phyloP scores from a whole-genome alignment of 1,140 invertebrate species.

The Antheraea mylitta region DNA sequence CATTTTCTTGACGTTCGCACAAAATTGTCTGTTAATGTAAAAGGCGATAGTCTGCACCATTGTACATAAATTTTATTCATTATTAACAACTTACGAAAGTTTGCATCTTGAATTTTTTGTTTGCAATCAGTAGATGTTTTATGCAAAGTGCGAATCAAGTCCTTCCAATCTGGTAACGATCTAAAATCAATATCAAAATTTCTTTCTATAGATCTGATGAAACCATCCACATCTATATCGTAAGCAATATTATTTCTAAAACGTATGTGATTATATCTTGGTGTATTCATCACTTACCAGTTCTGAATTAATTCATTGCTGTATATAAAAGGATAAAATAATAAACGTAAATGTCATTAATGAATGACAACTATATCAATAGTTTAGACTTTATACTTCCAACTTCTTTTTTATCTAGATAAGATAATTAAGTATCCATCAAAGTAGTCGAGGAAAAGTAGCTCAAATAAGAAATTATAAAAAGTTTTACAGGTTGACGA shows the following conservation, averaged over 20 bases:
- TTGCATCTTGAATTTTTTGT: slow-evolving; percentile 39
- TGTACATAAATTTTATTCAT: slow-evolving; percentile 53
- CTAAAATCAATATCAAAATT: slow-evolving; percentile 50
- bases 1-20: slow-evolving; percentile 48
- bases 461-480: neutral
- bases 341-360: neutral
- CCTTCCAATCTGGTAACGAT: slow-evolving; percentile 48
- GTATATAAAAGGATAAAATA: neutral
- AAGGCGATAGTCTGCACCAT: slow-evolving; percentile 47
- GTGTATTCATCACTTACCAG: slow-evolving; percentile 26
- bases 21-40: slow-evolving; percentile 48
- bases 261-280: slow-evolving; percentile 42
- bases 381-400: neutral
- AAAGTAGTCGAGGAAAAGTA: no score
- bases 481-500: slow-evolving; percentile 40
- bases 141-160: slow-evolving; percentile 41
- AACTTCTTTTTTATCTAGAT: neutral
- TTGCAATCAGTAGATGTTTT: slow-evolving; percentile 37
- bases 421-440: neutral
- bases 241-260: slow-evolving; percentile 39
- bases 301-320: neutral
- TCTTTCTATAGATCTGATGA: slow-evolving; percentile 49
- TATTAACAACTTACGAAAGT: slow-evolving; percentile 40
- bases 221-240: slow-evolving; percentile 38
- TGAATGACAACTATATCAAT: neutral